phyloP scores from a whole-genome alignment of 2,797 vertebrate genomes.

The Acrossocheilus fasciatus region DNA sequence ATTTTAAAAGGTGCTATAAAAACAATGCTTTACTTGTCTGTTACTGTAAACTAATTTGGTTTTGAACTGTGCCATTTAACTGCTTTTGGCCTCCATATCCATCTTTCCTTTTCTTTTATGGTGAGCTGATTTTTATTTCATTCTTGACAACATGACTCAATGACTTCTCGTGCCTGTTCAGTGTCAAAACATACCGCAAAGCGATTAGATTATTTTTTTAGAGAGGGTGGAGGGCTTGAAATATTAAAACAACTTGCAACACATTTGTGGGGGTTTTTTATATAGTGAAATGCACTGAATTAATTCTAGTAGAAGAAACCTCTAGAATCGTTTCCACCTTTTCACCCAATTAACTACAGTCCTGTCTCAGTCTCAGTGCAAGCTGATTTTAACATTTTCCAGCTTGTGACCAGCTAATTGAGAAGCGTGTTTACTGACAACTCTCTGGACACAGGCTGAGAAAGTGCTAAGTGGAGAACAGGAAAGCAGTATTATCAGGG shows the following conservation, averaged over 20 bases:
- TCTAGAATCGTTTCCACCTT: background rate
- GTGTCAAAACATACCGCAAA: constrained; percentile 17
- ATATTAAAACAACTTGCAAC: constrained; percentile 15
- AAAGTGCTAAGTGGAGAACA: constrained; percentile 26
- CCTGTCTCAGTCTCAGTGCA: background rate
- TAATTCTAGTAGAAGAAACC: constrained; percentile 8
- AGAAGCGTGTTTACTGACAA: constrained; percentile 46
- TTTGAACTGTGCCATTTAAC: constrained; percentile 8
- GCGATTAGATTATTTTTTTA: constrained; percentile 16
- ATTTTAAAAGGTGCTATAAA: constrained; percentile 20
- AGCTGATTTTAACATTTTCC: constrained; percentile 21
- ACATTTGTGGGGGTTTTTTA: background rate
- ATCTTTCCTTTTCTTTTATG: constrained; percentile 19
- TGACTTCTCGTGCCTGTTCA: background rate
- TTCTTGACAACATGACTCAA: constrained; percentile 24
- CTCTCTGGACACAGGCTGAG: constrained; percentile 5
- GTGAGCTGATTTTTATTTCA: constrained; percentile 5
- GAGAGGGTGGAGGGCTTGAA: constrained; percentile 4
- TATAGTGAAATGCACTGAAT: background rate
- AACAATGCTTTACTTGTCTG: background rate
- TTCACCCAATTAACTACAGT: background rate
- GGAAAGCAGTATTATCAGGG: constrained; percentile 22
- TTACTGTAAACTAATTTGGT: constrained; percentile 19
- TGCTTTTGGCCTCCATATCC: constrained; percentile 14
- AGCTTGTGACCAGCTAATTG: constrained; percentile 21